Evolutionary conservation across 2,888 invertebrate species (phyloP).

Genomic region (Fissipunctia ypsillon): DNA sequence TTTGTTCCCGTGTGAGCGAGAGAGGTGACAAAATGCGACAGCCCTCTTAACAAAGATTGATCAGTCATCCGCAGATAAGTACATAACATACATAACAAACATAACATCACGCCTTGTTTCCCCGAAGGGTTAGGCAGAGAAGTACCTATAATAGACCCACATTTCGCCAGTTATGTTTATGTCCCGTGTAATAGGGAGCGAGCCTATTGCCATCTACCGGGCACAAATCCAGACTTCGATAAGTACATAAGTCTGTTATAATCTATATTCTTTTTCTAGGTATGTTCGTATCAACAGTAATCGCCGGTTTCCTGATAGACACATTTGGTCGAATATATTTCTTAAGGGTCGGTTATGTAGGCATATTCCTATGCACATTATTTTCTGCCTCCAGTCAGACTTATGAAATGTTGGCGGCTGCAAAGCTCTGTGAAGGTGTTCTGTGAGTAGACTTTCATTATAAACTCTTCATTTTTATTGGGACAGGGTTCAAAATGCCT

Average conservation of each 20-base stretch:
- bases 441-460: conserved; percentile 73
- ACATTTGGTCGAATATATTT: conserved; percentile 82
- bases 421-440: conserved; percentile 80
- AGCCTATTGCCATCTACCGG: too few species aligned
- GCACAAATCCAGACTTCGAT: too few species aligned
- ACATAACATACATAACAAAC: too few species aligned
- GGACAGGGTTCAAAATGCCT: neutral
- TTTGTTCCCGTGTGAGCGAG: too few species aligned
- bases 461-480: neutral
- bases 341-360: conserved; percentile 74
- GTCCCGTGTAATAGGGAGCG: too few species aligned
- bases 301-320: conserved; percentile 81
- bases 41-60: too few species aligned
- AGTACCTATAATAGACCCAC: too few species aligned
- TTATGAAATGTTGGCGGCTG: conserved; percentile 73
- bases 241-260: too few species aligned
- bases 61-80: neutral
- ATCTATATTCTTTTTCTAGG: conserved; percentile 70
- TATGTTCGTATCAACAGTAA: conserved; percentile 76
- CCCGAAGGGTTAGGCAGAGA: too few species aligned
- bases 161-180: too few species aligned
- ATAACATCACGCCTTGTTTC: too few species aligned
- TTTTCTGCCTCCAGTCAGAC: conserved; percentile 79
- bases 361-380: conserved; percentile 75
- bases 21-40: too few species aligned